A percentile compares a stretch with the other conserved stretches of the same genome.
These are phyloP conservation scores for Schizopygopsis malacanthus DNA, from an alignment of 2,797 vertebrate species.

Conservation along the genomic window DNA sequence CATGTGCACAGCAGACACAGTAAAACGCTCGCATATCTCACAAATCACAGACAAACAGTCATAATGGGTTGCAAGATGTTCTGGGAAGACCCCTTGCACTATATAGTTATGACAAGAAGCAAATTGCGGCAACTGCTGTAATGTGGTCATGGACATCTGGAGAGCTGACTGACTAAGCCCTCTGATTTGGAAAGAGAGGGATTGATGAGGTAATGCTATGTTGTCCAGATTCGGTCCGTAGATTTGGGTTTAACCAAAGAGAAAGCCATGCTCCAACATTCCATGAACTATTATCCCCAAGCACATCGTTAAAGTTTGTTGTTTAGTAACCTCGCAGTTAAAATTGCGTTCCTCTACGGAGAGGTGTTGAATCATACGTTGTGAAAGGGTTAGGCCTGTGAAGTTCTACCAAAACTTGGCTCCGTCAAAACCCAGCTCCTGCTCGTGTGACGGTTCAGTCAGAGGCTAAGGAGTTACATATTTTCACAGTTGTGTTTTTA, in stretches of 20 bases:
- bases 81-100: constrained; percentile 60
- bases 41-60: constrained; percentile 29
- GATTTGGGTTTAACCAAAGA: constrained; percentile 37
- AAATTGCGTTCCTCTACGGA: not conserved
- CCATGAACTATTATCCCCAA: constrained; percentile 43
- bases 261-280: constrained; percentile 48
- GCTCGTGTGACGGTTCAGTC: constrained; percentile 33
- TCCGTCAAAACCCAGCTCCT: constrained; percentile 13
- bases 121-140: constrained; percentile 72
- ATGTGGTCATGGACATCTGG: constrained; percentile 67
- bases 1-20: constrained; percentile 58
- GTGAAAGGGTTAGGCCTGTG: constrained; percentile 8
- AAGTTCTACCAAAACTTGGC: constrained; percentile 19
- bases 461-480: constrained; percentile 13
- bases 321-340: constrained; percentile 38
- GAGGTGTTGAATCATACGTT: constrained; percentile 17
- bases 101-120: constrained; percentile 71
- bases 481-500: constrained; percentile 41
- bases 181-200: constrained; percentile 42
- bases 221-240: constrained; percentile 40
- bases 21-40: constrained; percentile 24
- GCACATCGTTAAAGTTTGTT: constrained; percentile 41
- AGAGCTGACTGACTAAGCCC: constrained; percentile 41
- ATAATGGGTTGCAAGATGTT: constrained; percentile 39
- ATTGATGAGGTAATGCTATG: constrained; percentile 51